Base-by-base conservation (phyloP, 2,113 vertebrate genomes). In the Phainopepla nitens region DNA sequence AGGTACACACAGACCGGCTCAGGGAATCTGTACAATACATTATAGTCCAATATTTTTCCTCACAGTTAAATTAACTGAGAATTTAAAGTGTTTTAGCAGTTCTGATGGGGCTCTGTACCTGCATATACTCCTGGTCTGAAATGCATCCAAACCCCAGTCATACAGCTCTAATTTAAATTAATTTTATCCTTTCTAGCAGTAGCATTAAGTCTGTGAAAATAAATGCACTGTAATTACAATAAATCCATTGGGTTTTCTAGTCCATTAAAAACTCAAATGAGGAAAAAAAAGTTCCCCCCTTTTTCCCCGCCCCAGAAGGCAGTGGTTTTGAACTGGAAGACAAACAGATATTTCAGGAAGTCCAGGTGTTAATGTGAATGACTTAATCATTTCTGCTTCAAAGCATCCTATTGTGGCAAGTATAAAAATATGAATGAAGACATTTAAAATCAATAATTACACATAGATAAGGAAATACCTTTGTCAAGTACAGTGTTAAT, bases 211-310 rank as follows among this genome's bases (percentile, higher is more conserved):
- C 56, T 56, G 51, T 86, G 85, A 87, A 93, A 83, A 35, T 71
- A 88, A 94, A 86, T 92, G 78, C 42, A 70, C 20, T 80, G 58
- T 73, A 87, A 76, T 79, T 93, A 89, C 58, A 77, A 94, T 24
- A 72, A 91, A 80, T 39, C 75, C 35, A 8, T 27, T 77, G 78
- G 71, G 58, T 73, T 93, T 96, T 95, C 85, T 75, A 93, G 60
- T 25, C 56, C 68, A 69, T 91, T 91, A 86, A 93, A 94, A 96
- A 79, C 36, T 61, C 15, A 81, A 88, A 83, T 75, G 85, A 78
- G 35, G 11, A 41, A 77, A 82, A 65, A 61, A 76, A 24, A 51
- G 16, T 73, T 66, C 21, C 10, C 29, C 51, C 10, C 8, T n/a
- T 65, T 28, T 64, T 24, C 7, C 11, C 20, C 31, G 88, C 14